A percentile compares a stretch with the other conserved stretches of the same genome.
Conservation (phyloP, 2,113 vertebrate species). For the Nycticorax nycticorax region DNA sequence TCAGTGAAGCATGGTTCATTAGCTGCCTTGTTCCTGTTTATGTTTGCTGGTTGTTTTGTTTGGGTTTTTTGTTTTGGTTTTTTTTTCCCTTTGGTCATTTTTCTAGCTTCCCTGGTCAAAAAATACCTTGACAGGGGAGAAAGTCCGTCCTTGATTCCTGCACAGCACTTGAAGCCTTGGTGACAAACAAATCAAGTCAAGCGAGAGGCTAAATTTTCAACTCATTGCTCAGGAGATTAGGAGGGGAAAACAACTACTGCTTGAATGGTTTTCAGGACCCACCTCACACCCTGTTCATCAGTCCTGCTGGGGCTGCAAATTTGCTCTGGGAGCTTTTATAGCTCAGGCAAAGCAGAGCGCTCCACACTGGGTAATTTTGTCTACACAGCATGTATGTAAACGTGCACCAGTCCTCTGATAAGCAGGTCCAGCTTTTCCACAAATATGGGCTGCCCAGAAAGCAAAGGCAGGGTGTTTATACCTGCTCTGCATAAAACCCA, state of each 20-base stretch:
- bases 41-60: not conserved
- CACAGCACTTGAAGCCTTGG: not conserved
- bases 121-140: not conserved
- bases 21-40: not conserved
- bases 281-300: fast-evolving
- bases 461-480: not conserved
- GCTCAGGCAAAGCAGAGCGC: not conserved
- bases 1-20: not conserved
- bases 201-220: not conserved
- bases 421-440: not conserved
- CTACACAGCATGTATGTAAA: not conserved
- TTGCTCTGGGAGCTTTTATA: not conserved
- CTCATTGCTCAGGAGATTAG: not conserved
- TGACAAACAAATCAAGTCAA: not conserved
- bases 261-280: not conserved
- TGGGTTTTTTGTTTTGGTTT: too few relatives aligned
- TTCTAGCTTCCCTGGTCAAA: not conserved
- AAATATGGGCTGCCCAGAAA: not conserved
- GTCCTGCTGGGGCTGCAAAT: not conserved
- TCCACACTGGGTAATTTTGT: fast-evolving
- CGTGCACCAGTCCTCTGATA: not conserved
- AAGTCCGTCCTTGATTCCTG: not conserved
- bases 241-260: not conserved
- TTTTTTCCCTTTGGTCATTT: not conserved
- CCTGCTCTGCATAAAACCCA: not conserved